These are phyloP conservation scores for Helicoverpa assulta DNA, from an alignment of 2,888 invertebrate genomes.

Conservation along the genomic window DNA sequence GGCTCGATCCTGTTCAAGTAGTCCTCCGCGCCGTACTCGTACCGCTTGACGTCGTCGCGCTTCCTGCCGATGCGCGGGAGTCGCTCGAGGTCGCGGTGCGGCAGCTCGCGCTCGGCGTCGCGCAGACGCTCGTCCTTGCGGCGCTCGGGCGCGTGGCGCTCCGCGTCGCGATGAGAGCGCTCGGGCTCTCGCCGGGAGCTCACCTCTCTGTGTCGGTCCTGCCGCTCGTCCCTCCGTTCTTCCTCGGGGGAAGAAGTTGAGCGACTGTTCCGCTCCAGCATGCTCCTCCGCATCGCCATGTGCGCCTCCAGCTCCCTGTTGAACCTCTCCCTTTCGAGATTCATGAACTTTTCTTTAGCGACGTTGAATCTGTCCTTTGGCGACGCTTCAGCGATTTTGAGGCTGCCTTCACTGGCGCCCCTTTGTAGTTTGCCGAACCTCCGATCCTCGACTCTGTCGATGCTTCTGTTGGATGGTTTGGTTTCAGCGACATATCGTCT, in stretches of 20 bases:
- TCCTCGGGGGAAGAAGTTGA: conserved; percentile 90
- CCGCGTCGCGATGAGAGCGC: conserved; percentile 83
- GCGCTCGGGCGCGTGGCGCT: conserved; percentile 79
- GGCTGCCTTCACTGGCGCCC: conserved; percentile 86
- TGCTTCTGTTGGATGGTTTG: conserved; percentile 85
- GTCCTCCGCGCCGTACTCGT: conserved; percentile 85
- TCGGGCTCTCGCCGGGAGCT: conserved; percentile 86
- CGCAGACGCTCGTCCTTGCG: conserved; percentile 83
- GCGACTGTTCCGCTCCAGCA: conserved; percentile 88
- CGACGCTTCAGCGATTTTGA: conserved; percentile 85
- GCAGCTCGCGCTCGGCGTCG: conserved; percentile 68
- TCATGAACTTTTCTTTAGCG: conserved; percentile 96
- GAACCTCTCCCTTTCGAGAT: conserved; percentile 93
- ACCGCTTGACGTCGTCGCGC: conserved; percentile 84
- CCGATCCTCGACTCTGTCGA: conserved; percentile 86
- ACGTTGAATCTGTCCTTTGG: conserved; percentile 95
- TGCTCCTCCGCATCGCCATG: conserved; percentile 87
- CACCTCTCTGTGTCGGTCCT: conserved; percentile 82
- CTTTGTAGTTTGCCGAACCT: conserved; percentile 83
- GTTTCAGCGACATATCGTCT: conserved; percentile 88
- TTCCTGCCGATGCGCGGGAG: conserved; percentile 85
- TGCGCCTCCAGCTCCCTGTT: conserved; percentile 89
- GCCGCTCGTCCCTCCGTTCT: conserved; percentile 88
- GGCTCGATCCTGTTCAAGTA: conserved; percentile 84
- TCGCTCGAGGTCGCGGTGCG: conserved; percentile 83